Evolutionary conservation across 2,888 invertebrate genomes (phyloP), one percentile per base, ranked within the genome.

Genomic region (Philhelius pedissequus): DNA sequence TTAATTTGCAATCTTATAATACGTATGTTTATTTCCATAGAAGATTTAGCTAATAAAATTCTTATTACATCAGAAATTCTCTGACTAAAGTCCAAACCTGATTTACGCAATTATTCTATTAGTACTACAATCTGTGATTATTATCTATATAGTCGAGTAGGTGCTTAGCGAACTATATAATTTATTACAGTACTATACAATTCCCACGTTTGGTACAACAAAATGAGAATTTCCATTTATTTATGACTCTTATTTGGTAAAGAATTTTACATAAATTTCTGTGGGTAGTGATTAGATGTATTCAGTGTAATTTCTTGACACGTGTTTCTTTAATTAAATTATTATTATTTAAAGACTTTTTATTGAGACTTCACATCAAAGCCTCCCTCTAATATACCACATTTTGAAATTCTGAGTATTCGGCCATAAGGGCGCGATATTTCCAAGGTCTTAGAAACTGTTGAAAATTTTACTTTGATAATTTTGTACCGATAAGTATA

Each of bases 81-180:
- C 25, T 40, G 48, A 48, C 22, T 48, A 56, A 75, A 69, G 76
- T 69, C 13, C 76, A 43, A n/a, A 60, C 52, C 35, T 35, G 4
- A 56, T 60, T 68, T 68, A n/a, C n/a, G 13, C 22, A 60, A 22
- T 58, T 2, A 22, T 30, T 30, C 13, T 18, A 13, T 50, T 18
- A 20, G 0, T 13, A 64, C n/a, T 48, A 48, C 4, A 18, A 48
- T 48, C 32, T n/a, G 13, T 13, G 15, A 13, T 22, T 13, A n/a
- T 7, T 48, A 48, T 48, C 22, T 25, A n/a, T 13, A 13, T 1
- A n/a, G 1, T 0, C 4, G 9, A 9, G 20, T 7, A 13, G 9
- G n/a, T 30, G 5, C 9, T 18, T 27, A 9, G 15, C 3, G 48
- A 6, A 9, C 4, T 0, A 15, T 15, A 50, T 50, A 50, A 25